Percentiles rank a stretch among this genome's conserved stretches.
These are phyloP conservation scores for Hypercompe scribonia DNA, from an alignment of 2,888 invertebrate species.

Conservation along the genomic window DNA sequence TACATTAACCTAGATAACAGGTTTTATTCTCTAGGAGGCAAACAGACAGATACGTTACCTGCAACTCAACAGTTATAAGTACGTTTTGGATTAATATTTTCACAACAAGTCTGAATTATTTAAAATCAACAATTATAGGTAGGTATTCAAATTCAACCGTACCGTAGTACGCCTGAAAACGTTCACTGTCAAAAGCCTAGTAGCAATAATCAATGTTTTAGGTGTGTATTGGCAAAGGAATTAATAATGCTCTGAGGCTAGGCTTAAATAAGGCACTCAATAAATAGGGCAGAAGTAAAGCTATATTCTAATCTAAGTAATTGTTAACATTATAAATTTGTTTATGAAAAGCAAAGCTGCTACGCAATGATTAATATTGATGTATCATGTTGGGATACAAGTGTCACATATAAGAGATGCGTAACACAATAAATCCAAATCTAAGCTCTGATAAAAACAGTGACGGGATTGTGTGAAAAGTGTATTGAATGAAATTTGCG, in stretches of 20 bases:
- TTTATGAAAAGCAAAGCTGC: constrained; percentile 15
- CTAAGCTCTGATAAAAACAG: background rate
- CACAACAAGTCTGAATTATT: too few relatives aligned
- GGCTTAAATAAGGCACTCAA: background rate
- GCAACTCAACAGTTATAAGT: too few relatives aligned
- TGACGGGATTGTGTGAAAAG: background rate
- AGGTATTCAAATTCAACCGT: too few relatives aligned
- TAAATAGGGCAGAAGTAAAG: background rate
- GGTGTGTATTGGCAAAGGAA: background rate
- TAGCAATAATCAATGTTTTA: too few relatives aligned
- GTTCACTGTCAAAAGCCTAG: too few relatives aligned
- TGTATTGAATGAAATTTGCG: background rate
- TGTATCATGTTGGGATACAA: background rate
- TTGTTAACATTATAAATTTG: constrained; percentile 54
- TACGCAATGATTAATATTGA: constrained; percentile 23
- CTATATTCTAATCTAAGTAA: constrained; percentile 20
- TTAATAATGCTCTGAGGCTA: too few relatives aligned
- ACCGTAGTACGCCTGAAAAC: too few relatives aligned
- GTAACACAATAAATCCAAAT: background rate
- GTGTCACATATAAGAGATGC: background rate
- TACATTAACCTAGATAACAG: too few relatives aligned
- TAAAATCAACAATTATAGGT: too few relatives aligned
- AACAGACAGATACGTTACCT: too few relatives aligned
- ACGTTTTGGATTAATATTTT: too few relatives aligned
- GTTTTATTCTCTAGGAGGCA: too few relatives aligned